Evolutionary conservation across 2,113 vertebrate species (phyloP).

Genomic region (Petaurus breviceps): DNA sequence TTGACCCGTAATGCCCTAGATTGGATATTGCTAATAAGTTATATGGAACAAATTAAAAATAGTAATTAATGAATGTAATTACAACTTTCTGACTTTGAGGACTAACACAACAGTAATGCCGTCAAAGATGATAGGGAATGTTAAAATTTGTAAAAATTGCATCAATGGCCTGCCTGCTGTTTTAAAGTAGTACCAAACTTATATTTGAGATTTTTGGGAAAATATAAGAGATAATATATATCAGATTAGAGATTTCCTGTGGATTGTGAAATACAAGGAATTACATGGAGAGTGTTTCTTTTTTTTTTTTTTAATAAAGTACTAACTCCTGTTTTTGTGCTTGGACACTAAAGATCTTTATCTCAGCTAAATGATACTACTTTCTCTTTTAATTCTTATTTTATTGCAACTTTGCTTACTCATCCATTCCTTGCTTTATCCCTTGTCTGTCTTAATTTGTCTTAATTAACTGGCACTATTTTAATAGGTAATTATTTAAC

Average conservation of each 20-base stretch:
- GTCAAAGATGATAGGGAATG: neutral
- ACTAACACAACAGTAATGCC: neutral
- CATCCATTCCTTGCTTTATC: constrained; percentile 32
- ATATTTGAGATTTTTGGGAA: constrained; percentile 13
- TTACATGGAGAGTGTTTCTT: neutral
- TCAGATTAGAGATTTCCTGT: neutral
- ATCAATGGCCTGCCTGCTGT: neutral
- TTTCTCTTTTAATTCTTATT: neutral
- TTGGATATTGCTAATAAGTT: neutral
- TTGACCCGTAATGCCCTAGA: neutral
- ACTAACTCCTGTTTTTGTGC: neutral
- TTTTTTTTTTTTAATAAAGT: neutral
- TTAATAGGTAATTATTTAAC: constrained; percentile 67
- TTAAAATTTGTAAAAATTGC: neutral
- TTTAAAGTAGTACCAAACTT: neutral
- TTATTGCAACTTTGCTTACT: neutral
- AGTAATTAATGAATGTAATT: neutral
- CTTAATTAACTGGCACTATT: constrained; percentile 64
- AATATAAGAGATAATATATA: neutral
- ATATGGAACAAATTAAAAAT: neutral
- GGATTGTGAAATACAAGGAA: neutral
- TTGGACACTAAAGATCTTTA: neutral
- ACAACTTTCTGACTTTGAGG: neutral
- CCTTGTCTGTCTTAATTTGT: constrained; percentile 61
- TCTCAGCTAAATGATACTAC: neutral